phyloP scores from a whole-genome alignment of 1,140 invertebrate genomes.

The Gyrodactylus salaris region DNA sequence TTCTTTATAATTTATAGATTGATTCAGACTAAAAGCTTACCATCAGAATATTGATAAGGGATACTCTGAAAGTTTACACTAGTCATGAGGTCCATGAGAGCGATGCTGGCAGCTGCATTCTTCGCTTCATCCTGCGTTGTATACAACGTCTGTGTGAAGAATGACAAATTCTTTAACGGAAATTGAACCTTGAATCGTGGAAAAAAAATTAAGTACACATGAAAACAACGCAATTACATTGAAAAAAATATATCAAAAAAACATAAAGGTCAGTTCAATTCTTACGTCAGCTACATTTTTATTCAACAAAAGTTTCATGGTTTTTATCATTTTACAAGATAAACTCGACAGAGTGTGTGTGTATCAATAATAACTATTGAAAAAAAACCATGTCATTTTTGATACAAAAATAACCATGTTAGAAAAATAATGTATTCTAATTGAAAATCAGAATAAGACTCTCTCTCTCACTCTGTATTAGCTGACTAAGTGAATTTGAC shows the following conservation, averaged over 20 bases:
- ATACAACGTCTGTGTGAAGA: neutral
- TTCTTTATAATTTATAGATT: neutral
- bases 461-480: too few species aligned
- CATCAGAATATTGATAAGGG: neutral
- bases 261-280: neutral
- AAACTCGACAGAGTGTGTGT: neutral
- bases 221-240: too few species aligned
- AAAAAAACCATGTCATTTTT: too few species aligned
- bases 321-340: neutral
- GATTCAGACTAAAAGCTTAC: neutral
- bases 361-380: neutral
- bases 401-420: too few species aligned
- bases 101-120: neutral
- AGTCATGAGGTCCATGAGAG: neutral
- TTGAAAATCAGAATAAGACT: too few species aligned
- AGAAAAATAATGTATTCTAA: too few species aligned
- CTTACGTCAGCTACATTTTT: neutral
- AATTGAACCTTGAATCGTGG: neutral
- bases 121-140: neutral
- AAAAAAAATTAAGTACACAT: too few species aligned
- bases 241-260: neutral
- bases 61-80: too few species aligned
- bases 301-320: neutral
- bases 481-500: too few species aligned
- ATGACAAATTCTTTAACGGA: neutral